Evolutionary conservation across 1,140 invertebrate genomes (phyloP).

Genomic region (Agraylea sexmaculata): DNA sequence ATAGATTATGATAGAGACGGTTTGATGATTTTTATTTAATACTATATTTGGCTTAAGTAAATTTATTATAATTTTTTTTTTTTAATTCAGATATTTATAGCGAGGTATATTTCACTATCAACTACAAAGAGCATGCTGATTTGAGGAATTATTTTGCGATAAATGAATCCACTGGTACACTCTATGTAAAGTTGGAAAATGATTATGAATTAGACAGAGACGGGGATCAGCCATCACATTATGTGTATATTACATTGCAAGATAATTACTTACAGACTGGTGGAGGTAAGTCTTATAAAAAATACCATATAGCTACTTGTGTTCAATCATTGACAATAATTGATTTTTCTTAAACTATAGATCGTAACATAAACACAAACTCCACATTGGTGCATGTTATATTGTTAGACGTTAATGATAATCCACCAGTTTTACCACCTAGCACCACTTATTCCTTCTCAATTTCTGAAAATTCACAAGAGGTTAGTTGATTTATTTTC

Average conservation of each 20-base stretch:
- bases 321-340: background rate
- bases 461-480: constrained; percentile 30
- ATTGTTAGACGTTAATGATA: constrained; percentile 42
- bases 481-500: constrained; percentile 25
- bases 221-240: constrained; percentile 28
- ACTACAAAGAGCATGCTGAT: constrained; percentile 30
- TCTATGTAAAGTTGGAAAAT: constrained; percentile 32
- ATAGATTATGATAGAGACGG: constrained; percentile 42
- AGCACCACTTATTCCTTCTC: constrained; percentile 23
- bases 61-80: no score
- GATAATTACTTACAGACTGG: constrained; percentile 40
- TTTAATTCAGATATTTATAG: constrained; percentile 28
- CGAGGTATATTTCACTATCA: constrained; percentile 32
- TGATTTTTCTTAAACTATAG: constrained; percentile 2
- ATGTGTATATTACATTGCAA: constrained; percentile 34
- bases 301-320: background rate
- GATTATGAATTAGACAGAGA: constrained; percentile 37
- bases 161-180: constrained; percentile 28
- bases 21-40: constrained; percentile 23
- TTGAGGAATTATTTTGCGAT: constrained; percentile 36
- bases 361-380: constrained; percentile 18
- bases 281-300: constrained; percentile 11
- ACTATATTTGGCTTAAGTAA: constrained; percentile 11
- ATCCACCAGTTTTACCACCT: constrained; percentile 35
- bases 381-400: constrained; percentile 28